These are phyloP conservation scores for Aphidius gifuensis DNA, from an alignment of 1,140 invertebrate species.

Conservation along the genomic window DNA sequence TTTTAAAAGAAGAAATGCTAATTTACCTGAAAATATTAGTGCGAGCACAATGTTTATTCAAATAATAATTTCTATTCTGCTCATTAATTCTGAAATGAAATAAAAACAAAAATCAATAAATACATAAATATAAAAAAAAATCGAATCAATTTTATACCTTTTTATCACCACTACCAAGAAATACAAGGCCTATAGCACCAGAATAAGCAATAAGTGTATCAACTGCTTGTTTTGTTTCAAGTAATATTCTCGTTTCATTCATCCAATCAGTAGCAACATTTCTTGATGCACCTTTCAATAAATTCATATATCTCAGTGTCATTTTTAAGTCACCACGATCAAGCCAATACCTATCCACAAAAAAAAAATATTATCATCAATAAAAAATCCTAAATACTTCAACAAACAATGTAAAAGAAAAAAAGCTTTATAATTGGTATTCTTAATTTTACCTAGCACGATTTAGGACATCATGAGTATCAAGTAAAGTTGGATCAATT, in stretches of 20 bases:
- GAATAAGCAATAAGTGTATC: slow-evolving; percentile 83
- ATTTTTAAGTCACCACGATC: slow-evolving; percentile 81
- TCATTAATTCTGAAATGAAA: not conserved
- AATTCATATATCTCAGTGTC: slow-evolving; percentile 85
- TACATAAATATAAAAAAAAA: not conserved
- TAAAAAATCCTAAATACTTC: not conserved
- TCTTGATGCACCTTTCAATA: slow-evolving; percentile 80
- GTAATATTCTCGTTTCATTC: slow-evolving; percentile 73
- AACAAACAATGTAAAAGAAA: not conserved
- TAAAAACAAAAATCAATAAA: not conserved
- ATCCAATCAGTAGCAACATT: slow-evolving; percentile 85
- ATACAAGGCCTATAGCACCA: slow-evolving; percentile 67
- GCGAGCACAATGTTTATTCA: too few relatives aligned
- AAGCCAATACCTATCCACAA: slow-evolving; percentile 70
- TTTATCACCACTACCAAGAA: slow-evolving; percentile 52
- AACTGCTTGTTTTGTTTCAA: slow-evolving; percentile 90
- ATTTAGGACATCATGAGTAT: slow-evolving; percentile 84
- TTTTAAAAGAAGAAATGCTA: too few relatives aligned
- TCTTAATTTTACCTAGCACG: slow-evolving; percentile 69
- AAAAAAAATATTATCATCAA: not conserved
- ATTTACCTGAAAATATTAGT: too few relatives aligned
- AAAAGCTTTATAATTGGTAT: not conserved
- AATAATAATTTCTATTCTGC: too few relatives aligned
- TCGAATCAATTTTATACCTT: slow-evolving; percentile 29
- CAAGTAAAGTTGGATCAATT: slow-evolving; percentile 66